A percentile compares a stretch with the other conserved stretches of the same genome.
These are phyloP conservation scores for Menidia beryllina DNA, from an alignment of 2,113 vertebrate genomes.

Conservation along the genomic window DNA sequence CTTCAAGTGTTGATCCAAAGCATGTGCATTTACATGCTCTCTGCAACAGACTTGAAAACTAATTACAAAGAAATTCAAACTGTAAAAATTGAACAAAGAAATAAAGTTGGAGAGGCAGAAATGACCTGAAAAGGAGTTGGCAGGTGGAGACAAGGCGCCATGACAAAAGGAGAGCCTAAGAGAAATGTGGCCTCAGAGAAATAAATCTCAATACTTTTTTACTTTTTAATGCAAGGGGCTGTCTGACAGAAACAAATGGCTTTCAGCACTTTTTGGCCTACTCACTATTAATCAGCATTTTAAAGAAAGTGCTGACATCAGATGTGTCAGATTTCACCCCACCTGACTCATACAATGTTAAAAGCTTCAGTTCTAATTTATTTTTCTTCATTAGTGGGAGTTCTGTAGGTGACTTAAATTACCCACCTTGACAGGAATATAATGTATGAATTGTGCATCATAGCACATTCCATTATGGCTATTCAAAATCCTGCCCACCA, in stretches of 20 bases:
- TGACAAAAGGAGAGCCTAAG: neutral
- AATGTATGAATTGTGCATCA: neutral
- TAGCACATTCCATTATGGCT: neutral
- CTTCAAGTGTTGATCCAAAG: conserved; percentile 13
- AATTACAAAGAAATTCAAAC: conserved; percentile 7
- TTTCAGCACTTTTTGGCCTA: conserved; percentile 55
- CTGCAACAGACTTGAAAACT: conserved; percentile 16
- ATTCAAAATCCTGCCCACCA: neutral
- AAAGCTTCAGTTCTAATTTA: conserved; percentile 20
- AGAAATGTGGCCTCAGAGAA: conserved; percentile 41
- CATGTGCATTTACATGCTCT: conserved; percentile 1
- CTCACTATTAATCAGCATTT: conserved; percentile 66
- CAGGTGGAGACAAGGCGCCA: neutral
- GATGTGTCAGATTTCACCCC: conserved; percentile 34
- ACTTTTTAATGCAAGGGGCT: conserved; percentile 60
- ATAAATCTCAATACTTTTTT: conserved; percentile 49
- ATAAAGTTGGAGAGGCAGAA: conserved; percentile 27
- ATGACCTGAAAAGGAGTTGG: conserved; percentile 18
- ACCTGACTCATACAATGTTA: conserved; percentile 13
- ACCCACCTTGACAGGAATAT: neutral
- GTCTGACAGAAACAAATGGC: conserved; percentile 57
- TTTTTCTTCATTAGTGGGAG: conserved; percentile 4
- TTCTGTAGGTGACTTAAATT: conserved; percentile 32
- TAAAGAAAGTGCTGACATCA: conserved; percentile 63
- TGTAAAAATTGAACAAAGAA: conserved; percentile 29